Evolutionary conservation across 2,797 vertebrate species (phyloP).

Genomic region (Hypotaenidia philippensis): DNA sequence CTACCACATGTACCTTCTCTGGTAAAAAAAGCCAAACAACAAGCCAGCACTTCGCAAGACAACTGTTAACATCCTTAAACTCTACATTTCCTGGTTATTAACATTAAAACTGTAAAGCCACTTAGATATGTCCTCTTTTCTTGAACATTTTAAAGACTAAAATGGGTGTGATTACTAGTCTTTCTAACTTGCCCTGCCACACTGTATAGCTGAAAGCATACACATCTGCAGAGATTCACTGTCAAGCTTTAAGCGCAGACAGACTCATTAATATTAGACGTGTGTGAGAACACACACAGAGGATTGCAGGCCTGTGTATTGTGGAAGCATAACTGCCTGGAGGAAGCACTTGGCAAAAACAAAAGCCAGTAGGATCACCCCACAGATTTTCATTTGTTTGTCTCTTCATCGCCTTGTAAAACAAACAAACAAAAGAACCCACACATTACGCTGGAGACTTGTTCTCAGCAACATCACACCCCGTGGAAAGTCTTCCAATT

Average conservation of each 20-base stretch:
- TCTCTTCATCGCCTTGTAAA: background rate
- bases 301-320: background rate
- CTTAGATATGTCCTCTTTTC: background rate
- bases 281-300: background rate
- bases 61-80: background rate
- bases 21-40: background rate
- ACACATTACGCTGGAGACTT: background rate
- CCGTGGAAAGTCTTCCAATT: background rate
- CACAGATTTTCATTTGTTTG: background rate
- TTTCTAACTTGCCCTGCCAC: background rate
- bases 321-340: background rate
- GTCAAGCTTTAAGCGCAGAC: background rate
- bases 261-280: slow-evolving; percentile 4
- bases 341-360: background rate
- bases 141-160: background rate
- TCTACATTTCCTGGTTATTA: background rate
- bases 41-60: background rate
- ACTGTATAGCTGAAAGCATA: background rate
- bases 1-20: background rate
- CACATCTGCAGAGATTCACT: background rate
- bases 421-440: background rate
- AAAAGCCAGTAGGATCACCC: background rate
- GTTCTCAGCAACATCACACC: background rate
- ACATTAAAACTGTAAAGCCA: background rate
- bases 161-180: background rate